phyloP scores from a whole-genome alignment of 2,888 invertebrate species.

The Oxystoma pomonae region DNA sequence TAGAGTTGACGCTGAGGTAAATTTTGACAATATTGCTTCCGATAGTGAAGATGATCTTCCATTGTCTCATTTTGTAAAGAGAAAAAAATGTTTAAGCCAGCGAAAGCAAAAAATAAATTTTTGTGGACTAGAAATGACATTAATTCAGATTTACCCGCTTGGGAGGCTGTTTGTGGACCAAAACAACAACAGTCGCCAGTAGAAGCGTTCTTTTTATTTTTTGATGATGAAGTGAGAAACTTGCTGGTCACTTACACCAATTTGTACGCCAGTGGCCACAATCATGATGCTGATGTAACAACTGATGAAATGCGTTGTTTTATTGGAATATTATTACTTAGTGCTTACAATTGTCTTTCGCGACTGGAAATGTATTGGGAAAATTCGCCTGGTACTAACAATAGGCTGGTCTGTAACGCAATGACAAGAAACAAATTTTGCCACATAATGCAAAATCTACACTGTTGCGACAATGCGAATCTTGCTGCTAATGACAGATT shows the following conservation, averaged over 20 bases:
- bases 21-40: background rate
- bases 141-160: background rate
- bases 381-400: slow-evolving; percentile 5
- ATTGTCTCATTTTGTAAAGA: slow-evolving; percentile 1
- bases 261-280: background rate
- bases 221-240: background rate
- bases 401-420: slow-evolving; percentile 3
- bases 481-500: slow-evolving; percentile 15
- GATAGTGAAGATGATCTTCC: slow-evolving; percentile 3
- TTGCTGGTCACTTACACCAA: background rate
- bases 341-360: background rate
- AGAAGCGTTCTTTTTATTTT: background rate
- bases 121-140: background rate
- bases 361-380: slow-evolving; percentile 7
- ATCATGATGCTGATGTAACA: background rate
- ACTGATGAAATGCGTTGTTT: slow-evolving; percentile 4
- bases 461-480: slow-evolving; percentile 14
- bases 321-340: slow-evolving; percentile 1
- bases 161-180: background rate
- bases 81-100: background rate
- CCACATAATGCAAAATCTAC: slow-evolving; percentile 21
- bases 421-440: slow-evolving; percentile 8
- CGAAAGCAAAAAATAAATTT: background rate
- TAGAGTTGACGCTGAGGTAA: slow-evolving; percentile 2
- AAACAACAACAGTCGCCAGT: background rate